A percentile compares a stretch with the other conserved stretches of the same genome.
phyloP scores from a whole-genome alignment of 2,888 invertebrate genomes.

The Hesperia comma region DNA sequence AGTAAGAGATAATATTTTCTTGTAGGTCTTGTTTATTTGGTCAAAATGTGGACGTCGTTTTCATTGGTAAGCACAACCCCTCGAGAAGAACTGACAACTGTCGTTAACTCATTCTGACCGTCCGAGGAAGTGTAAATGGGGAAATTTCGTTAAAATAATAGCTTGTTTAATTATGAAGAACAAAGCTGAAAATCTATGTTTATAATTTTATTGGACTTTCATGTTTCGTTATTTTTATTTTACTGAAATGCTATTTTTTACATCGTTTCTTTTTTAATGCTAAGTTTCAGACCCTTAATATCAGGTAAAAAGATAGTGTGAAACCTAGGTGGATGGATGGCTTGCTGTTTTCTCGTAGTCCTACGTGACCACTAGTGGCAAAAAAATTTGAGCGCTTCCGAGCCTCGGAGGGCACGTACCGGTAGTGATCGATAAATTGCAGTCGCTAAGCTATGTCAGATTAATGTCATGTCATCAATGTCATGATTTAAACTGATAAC shows the following conservation, averaged over 20 bases:
- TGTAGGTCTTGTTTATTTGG: conserved; percentile 56
- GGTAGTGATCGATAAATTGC: too few species aligned
- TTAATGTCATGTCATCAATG: too few species aligned
- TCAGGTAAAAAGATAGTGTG: too few species aligned
- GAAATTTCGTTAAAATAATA: conserved; percentile 69
- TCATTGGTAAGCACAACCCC: conserved; percentile 60
- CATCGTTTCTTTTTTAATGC: background rate
- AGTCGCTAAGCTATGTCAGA: too few species aligned
- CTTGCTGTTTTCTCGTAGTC: too few species aligned
- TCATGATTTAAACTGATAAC: too few species aligned
- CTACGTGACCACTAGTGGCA: too few species aligned
- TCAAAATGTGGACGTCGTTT: conserved; percentile 54
- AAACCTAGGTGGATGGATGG: too few species aligned
- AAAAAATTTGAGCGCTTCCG: too few species aligned
- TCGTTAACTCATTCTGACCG: conserved; percentile 77
- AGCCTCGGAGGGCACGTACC: too few species aligned
- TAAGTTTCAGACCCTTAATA: too few species aligned
- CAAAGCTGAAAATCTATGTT: conserved; percentile 31
- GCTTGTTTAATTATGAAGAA: conserved; percentile 43
- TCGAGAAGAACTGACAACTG: conserved; percentile 77
- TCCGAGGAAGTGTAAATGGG: conserved; percentile 74
- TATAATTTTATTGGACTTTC: conserved; percentile 19
- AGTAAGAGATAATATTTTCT: conserved; percentile 43
- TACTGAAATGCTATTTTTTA: background rate
- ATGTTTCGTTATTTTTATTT: conserved; percentile 5